A percentile compares a stretch with the other conserved stretches of the same genome.
phyloP scores from a whole-genome alignment of 2,797 vertebrate species.

The Holocentrus rufus region DNA sequence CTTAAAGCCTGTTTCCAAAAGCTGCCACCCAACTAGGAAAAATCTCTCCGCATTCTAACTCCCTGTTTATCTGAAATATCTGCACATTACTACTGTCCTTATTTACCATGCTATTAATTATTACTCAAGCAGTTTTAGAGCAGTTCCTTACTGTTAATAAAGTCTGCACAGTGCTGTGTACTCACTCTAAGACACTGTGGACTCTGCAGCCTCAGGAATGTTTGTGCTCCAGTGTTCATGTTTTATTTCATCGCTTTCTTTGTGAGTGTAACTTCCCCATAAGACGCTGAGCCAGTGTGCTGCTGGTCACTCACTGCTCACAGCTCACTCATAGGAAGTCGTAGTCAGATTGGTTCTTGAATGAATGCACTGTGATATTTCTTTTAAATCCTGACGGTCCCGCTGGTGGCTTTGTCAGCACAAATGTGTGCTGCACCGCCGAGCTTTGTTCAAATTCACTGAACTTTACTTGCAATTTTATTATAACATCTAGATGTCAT shows the following conservation, averaged over 20 bases:
- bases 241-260: constrained; percentile 13
- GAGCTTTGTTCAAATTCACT: no score
- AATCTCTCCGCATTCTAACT: background rate
- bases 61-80: no score
- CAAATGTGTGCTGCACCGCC: no score
- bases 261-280: background rate
- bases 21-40: background rate
- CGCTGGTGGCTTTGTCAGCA: no score
- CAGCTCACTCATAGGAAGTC: background rate
- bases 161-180: constrained; percentile 15
- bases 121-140: background rate
- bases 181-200: background rate
- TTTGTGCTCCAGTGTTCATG: constrained; percentile 24
- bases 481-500: no score
- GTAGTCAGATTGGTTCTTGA: background rate
- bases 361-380: constrained; percentile 2
- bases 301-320: background rate
- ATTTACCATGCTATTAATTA: no score
- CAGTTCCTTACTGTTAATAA: constrained; percentile 14
- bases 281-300: no score
- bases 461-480: no score
- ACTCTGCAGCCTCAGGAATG: constrained; percentile 12
- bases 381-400: no score
- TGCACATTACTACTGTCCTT: no score
- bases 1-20: background rate